Evolutionary conservation across 2,113 vertebrate species (phyloP).

Genomic region (Mormyrus iriodes): DNA sequence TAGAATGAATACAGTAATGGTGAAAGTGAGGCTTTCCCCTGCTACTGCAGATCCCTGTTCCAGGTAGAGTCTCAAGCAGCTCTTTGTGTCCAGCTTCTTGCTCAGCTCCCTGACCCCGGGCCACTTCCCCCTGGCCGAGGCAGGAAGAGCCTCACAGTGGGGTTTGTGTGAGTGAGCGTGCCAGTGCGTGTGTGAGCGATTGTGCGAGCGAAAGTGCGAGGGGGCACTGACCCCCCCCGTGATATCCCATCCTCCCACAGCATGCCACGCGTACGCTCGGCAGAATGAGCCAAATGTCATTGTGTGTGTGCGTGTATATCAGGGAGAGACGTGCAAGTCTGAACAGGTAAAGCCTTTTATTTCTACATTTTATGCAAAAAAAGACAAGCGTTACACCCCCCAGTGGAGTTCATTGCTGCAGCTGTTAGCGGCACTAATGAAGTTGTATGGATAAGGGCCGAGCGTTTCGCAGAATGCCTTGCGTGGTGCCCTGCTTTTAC

Average conservation of each 20-base stretch:
- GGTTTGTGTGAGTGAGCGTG: conserved; percentile 7
- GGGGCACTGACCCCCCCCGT: conserved; percentile 12
- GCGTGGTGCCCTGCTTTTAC: background rate
- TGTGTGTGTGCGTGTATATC: background rate
- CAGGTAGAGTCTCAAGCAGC: conserved; percentile 4
- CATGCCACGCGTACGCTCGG: background rate
- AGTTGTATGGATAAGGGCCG: background rate
- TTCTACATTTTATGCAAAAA: background rate
- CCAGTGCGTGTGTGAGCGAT: background rate
- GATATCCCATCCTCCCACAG: conserved; percentile 10
- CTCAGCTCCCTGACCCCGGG: background rate
- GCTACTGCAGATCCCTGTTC: background rate
- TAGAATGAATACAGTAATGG: background rate
- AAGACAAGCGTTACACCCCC: background rate
- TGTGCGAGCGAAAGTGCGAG: background rate
- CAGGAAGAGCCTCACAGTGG: conserved; percentile 11
- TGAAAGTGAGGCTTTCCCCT: background rate
- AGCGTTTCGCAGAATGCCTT: background rate
- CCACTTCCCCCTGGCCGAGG: conserved; percentile 9
- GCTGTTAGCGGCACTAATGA: background rate
- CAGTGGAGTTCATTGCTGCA: background rate
- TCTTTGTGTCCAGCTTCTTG: conserved; percentile 6
- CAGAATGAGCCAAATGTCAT: background rate
- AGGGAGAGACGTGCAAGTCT: background rate
- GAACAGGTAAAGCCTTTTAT: background rate